Percentiles rank a stretch among this genome's conserved stretches.
phyloP scores from a whole-genome alignment of 2,797 vertebrate genomes.

The Neosilurus mollespiculum region DNA sequence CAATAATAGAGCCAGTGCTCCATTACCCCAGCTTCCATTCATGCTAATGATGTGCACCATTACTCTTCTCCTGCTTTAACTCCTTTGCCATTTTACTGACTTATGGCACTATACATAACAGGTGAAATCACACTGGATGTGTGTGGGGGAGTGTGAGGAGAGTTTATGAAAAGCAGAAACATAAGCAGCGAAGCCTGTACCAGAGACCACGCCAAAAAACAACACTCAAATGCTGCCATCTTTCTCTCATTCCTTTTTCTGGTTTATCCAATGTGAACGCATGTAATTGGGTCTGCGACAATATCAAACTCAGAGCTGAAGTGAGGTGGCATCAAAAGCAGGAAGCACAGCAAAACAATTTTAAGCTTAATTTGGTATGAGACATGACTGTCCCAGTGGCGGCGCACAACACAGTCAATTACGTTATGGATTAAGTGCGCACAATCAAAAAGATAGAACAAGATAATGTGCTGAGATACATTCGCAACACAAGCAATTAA shows the following conservation, averaged over 20 bases:
- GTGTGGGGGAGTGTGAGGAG: neutral
- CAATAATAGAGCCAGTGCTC: conserved; percentile 64
- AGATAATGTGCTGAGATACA: conserved; percentile 82
- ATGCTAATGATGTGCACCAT: conserved; percentile 68
- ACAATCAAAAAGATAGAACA: conserved; percentile 84
- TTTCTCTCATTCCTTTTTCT: conserved; percentile 43
- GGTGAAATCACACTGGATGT: conserved; percentile 48
- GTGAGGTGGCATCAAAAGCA: conserved; percentile 72
- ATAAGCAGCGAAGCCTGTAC: conserved; percentile 16
- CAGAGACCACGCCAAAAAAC: conserved; percentile 39
- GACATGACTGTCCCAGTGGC: conserved; percentile 78
- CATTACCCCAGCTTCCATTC: conserved; percentile 69
- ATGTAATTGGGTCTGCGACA: conserved; percentile 67
- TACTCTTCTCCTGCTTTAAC: conserved; percentile 62
- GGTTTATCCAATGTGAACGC: conserved; percentile 64
- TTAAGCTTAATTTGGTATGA: conserved; percentile 82
- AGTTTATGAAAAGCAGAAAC: conserved; percentile 28
- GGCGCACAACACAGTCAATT: conserved; percentile 78
- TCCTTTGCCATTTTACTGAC: conserved; percentile 62
- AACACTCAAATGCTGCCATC: conserved; percentile 39
- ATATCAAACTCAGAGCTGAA: conserved; percentile 72
- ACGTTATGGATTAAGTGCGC: conserved; percentile 81
- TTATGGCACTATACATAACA: conserved; percentile 63
- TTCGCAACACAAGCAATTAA: conserved; percentile 78
- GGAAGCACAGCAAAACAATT: conserved; percentile 71